Percentiles rank a stretch among this genome's conserved stretches.
phyloP scores from a whole-genome alignment of 1,140 invertebrate genomes.

The Trichonephila clavata region DNA sequence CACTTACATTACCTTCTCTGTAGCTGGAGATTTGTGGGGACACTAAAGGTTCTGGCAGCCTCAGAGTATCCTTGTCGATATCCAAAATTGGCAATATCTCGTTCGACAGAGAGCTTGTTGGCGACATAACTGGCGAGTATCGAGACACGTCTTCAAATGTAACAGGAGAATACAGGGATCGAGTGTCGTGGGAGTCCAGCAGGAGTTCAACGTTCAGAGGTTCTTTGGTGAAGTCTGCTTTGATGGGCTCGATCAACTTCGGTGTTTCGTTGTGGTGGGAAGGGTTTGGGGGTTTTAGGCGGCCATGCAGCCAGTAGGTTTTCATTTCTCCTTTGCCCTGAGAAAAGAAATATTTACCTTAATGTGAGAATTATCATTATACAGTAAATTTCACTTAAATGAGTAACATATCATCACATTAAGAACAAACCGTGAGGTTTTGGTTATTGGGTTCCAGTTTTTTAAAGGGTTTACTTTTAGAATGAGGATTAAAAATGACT shows the following conservation, averaged over 20 bases:
- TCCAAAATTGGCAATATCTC: neutral
- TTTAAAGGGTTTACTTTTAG: too few relatives aligned
- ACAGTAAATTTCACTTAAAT: too few relatives aligned
- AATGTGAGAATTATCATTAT: too few relatives aligned
- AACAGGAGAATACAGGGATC: slow-evolving; percentile 87
- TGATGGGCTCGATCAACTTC: neutral
- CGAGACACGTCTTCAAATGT: slow-evolving; percentile 91
- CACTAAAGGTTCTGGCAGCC: slow-evolving; percentile 39
- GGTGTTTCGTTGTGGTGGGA: slow-evolving; percentile 76
- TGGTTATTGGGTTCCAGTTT: too few relatives aligned
- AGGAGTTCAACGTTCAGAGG: slow-evolving; percentile 83
- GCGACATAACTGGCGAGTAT: slow-evolving; percentile 58
- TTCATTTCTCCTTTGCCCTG: slow-evolving; percentile 90
- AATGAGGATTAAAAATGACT: too few relatives aligned
- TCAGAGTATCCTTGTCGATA: slow-evolving; percentile 14
- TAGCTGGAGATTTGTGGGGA: slow-evolving; percentile 35
- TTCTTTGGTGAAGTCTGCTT: neutral
- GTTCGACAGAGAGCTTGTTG: slow-evolving; percentile 47
- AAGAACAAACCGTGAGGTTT: too few relatives aligned
- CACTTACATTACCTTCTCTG: slow-evolving; percentile 62
- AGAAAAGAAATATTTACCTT: neutral
- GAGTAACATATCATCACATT: too few relatives aligned
- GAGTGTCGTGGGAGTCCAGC: slow-evolving; percentile 81
- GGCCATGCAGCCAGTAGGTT: slow-evolving; percentile 92
- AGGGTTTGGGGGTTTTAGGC: slow-evolving; percentile 84